Conservation (phyloP, 2,797 vertebrate species). For the Eulemur albifrons region DNA sequence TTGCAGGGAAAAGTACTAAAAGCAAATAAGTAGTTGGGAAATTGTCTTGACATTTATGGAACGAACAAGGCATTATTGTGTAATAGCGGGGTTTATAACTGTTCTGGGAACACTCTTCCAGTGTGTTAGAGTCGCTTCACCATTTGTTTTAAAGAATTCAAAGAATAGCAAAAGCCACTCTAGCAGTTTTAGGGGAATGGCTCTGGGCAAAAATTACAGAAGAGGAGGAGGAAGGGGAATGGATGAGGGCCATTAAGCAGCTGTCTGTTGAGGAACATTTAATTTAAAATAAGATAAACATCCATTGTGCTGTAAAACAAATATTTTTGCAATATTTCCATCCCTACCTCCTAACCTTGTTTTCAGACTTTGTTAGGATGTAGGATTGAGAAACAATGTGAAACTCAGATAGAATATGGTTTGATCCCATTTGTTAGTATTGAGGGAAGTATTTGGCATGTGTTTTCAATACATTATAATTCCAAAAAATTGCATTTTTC, state of each 20-base stretch:
- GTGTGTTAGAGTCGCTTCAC: background rate
- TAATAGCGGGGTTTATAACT: background rate
- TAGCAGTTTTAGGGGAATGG: background rate
- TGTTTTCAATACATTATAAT: conserved; percentile 48
- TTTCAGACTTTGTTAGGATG: conserved; percentile 28
- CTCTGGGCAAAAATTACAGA: background rate
- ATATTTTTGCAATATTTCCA: background rate
- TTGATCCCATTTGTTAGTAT: background rate
- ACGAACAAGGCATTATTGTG: background rate
- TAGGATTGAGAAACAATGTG: background rate
- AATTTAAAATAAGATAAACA: background rate
- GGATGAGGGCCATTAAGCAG: background rate
- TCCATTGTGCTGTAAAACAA: background rate
- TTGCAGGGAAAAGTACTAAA: background rate
- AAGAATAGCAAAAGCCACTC: conserved; percentile 19
- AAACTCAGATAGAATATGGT: background rate
- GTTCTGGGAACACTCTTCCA: background rate
- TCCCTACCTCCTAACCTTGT: background rate
- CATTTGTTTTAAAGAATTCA: conserved; percentile 50
- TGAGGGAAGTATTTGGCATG: background rate
- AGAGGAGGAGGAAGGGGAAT: background rate
- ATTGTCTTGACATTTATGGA: conserved; percentile 26
- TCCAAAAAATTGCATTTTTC: conserved; percentile 10
- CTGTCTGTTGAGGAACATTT: background rate
- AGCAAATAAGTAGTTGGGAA: conserved; percentile 23